Evolutionary conservation across 2,797 vertebrate genomes (phyloP).

Genomic region (Mormyrops attenuatus): DNA sequence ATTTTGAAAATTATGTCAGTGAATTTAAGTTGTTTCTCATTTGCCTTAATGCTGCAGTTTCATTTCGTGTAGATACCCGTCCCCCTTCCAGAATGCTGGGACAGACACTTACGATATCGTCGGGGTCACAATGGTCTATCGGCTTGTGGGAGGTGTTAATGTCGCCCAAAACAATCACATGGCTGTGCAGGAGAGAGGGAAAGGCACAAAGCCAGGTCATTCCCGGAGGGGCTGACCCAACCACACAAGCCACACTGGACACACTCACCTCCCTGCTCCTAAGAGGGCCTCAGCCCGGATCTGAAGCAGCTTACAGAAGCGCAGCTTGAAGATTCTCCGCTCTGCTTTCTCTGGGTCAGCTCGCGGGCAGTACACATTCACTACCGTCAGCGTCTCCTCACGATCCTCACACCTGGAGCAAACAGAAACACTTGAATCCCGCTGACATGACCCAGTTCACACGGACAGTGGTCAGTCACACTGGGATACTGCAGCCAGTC

Average conservation of each 20-base stretch:
- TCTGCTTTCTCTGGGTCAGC: slow-evolving; percentile 83
- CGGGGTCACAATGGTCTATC: slow-evolving; percentile 81
- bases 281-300: slow-evolving; percentile 72
- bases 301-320: slow-evolving; percentile 77
- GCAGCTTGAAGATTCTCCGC: slow-evolving; percentile 73
- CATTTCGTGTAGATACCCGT: not conserved
- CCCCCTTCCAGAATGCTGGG: not conserved
- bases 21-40: not conserved
- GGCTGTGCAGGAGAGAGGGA: slow-evolving; percentile 52
- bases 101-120: slow-evolving; percentile 63
- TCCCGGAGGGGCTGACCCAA: not conserved
- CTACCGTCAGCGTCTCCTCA: slow-evolving; percentile 64
- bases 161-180: slow-evolving; percentile 81
- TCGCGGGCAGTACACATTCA: slow-evolving; percentile 85
- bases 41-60: not conserved
- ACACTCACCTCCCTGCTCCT: slow-evolving; percentile 63
- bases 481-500: not conserved
- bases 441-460: not conserved
- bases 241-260: not conserved
- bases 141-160: slow-evolving; percentile 80
- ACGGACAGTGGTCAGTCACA: not conserved
- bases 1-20: not conserved
- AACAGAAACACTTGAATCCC: not conserved
- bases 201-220: not conserved
- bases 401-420: slow-evolving; percentile 52